Conservation (phyloP, 2,797 vertebrate species). For the Poeciliopsis gracilis region DNA sequence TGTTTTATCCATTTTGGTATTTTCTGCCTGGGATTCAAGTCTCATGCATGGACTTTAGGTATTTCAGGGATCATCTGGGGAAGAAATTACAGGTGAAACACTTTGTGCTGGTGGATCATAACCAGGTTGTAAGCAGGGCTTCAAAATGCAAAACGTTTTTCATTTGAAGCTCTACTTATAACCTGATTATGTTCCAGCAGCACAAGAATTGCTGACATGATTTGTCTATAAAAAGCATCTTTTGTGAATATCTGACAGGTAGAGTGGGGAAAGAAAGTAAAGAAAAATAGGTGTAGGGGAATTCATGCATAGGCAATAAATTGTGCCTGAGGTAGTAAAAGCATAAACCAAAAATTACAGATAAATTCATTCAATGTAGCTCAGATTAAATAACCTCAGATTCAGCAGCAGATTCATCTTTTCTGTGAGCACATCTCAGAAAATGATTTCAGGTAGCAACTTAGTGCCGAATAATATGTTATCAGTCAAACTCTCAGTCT, state of each 20-base stretch:
- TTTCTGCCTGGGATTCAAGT: too few relatives aligned
- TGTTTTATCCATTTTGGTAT: too few relatives aligned
- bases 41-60: too few relatives aligned
- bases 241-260: too few relatives aligned
- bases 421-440: background rate
- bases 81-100: too few relatives aligned
- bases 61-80: too few relatives aligned
- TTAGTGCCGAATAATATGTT: constrained; percentile 36
- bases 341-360: constrained; percentile 18
- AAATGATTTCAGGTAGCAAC: constrained; percentile 41
- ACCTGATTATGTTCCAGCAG: background rate
- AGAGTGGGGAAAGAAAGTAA: background rate
- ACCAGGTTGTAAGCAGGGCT: background rate
- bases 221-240: background rate
- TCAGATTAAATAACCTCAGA: constrained; percentile 27
- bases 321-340: constrained; percentile 1
- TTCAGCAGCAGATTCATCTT: constrained; percentile 9
- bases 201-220: background rate
- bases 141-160: background rate
- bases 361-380: constrained; percentile 28
- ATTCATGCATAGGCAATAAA: background rate
- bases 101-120: background rate
- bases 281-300: background rate
- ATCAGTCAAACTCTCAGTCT: constrained; percentile 57
- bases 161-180: background rate